Base-by-base conservation (phyloP, 2,797 vertebrate species). In the Nannoperca obscura region DNA sequence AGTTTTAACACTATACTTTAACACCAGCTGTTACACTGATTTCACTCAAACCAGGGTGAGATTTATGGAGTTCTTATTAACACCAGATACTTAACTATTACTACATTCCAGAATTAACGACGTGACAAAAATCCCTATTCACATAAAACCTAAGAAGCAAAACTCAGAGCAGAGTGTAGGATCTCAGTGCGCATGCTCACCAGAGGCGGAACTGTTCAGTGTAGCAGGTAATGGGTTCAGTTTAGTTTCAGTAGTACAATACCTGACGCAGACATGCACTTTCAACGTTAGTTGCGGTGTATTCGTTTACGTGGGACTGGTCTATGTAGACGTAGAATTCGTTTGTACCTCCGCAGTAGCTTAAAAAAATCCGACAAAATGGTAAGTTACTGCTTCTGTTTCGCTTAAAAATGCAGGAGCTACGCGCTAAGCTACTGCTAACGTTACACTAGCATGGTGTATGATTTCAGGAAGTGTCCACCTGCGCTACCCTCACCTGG, bases 381-480 rank as follows among this genome's bases (percentile, higher is more conserved):
- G 89, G 93, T 94, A 54, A 88, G 90, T 83, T 3, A 2, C 9
- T 38, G 47, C 50, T 17, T 30, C 27, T 47, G 2, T 15, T 17
- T 14, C 6, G n/a, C 9, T 13, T 34, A 22, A 55, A 0, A 5
- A 13, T 38, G 6, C 42, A 42, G 15, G 10, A 58, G 69, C 58
- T 78, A 55, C 63, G 36, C 47, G 70, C 63, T 63, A 68, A 70
- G 88, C 83, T 92, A 88, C 79, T 64, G 76, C 49, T 12, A 12
- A 50, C n/a, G 4, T 13, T 22, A 17, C 19, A 7, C 80, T 89
- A 83, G 67, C 64, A 90, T 92, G 89, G 92, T 92, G 89, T 91
- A 76, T 27, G 55, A 7, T 77, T 87, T 69, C 91, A 92, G 92
- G 93, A 94, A 93, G 91, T 88, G 70, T 44, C 22, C 79, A 90